These are phyloP conservation scores for Trididemnum nubilum DNA, from an alignment of 23 tunicate species.

Conservation along the genomic window DNA sequence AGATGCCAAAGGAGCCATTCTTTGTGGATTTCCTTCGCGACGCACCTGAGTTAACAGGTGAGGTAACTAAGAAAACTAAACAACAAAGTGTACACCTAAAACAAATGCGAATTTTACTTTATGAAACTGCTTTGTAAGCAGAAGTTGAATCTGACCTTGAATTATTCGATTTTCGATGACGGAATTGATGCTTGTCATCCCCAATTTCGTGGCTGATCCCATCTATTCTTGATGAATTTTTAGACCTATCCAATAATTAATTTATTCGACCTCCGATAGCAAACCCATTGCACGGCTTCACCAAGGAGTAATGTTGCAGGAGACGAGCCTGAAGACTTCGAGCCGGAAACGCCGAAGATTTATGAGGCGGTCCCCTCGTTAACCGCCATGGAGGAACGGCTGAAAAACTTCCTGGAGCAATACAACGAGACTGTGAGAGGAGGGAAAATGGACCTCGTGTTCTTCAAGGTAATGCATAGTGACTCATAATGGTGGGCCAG, in stretches of 20 bases:
- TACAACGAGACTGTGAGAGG: slow-evolving; percentile 87
- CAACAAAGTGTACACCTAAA: too few relatives aligned
- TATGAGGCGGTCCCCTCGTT: slow-evolving; percentile 54
- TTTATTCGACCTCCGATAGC: too few relatives aligned
- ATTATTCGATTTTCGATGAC: neutral
- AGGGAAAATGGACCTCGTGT: slow-evolving; percentile 90
- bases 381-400: slow-evolving; percentile 49
- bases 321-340: slow-evolving; percentile 89
- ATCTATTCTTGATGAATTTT: too few relatives aligned
- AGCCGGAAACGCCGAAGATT: slow-evolving; percentile 72
- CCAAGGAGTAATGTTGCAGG: too few relatives aligned
- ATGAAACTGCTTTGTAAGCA: neutral
- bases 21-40: slow-evolving; percentile 86
- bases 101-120: neutral
- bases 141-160: neutral
- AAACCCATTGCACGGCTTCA: too few relatives aligned
- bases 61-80: neutral
- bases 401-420: slow-evolving; percentile 57
- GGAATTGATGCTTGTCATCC: too few relatives aligned
- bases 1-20: slow-evolving; percentile 55
- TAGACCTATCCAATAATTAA: too few relatives aligned
- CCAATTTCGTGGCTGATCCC: too few relatives aligned
- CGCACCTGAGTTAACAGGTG: slow-evolving; percentile 86
- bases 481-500: too few relatives aligned
- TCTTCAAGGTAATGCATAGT: slow-evolving; percentile 80